Conservation (phyloP, 2,113 vertebrate species). For the Pantherophis guttatus region DNA sequence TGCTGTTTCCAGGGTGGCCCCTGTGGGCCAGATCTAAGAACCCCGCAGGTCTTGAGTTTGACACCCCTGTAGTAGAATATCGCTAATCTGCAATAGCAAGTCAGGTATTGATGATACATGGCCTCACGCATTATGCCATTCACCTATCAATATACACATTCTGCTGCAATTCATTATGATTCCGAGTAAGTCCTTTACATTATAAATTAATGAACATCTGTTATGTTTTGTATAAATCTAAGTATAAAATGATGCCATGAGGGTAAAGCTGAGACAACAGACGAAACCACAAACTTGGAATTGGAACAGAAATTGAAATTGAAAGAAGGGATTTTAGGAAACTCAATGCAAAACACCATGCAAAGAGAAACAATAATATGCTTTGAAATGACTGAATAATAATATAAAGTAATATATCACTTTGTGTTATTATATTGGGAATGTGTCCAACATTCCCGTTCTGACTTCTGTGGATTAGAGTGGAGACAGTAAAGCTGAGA, state of each 20-base stretch:
- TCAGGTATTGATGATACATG: neutral
- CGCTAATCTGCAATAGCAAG: neutral
- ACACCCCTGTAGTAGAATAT: neutral
- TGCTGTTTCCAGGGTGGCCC: too few species aligned
- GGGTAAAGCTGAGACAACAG: neutral
- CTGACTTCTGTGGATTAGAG: neutral
- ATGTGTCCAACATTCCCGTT: neutral
- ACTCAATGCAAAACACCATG: neutral
- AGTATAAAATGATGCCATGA: neutral
- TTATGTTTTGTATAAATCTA: neutral
- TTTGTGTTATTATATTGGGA: neutral
- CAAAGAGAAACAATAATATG: neutral
- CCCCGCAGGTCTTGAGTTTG: too few species aligned
- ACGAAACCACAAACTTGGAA: neutral
- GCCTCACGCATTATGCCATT: neutral
- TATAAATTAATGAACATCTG: neutral
- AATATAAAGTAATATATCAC: neutral
- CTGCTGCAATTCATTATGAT: neutral
- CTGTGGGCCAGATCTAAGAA: too few species aligned
- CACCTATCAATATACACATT: neutral
- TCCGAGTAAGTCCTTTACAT: neutral
- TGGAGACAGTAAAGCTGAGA: neutral
- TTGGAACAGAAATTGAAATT: neutral
- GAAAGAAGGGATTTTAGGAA: neutral
- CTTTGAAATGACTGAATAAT: neutral